A percentile compares a stretch with the other conserved stretches of the same genome.
Evolutionary conservation across 2,797 vertebrate species (phyloP).

Genomic region (Masticophis lateralis): DNA sequence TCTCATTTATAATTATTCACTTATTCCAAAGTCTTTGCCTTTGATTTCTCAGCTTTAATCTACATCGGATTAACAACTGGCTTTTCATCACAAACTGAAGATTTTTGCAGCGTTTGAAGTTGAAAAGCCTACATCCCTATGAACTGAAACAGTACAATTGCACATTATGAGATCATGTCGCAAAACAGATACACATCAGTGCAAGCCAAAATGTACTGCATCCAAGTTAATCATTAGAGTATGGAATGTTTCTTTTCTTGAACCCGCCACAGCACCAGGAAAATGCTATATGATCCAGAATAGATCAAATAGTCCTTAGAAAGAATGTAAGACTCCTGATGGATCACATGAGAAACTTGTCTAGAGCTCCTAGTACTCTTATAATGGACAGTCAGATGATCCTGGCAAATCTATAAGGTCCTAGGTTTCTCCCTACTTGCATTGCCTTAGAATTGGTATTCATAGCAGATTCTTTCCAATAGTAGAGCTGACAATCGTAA

Average conservation of each 20-base stretch:
- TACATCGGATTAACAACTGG: not conserved
- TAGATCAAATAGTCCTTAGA: not conserved
- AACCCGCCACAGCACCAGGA: not conserved
- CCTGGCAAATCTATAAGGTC: not conserved
- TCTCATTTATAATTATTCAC: not conserved
- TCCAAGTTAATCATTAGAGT: conserved; percentile 20
- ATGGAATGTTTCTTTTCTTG: not conserved
- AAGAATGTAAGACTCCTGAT: not conserved
- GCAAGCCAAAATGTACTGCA: conserved; percentile 15
- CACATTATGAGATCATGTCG: conserved; percentile 35
- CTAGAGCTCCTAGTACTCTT: not conserved
- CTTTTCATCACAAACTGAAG: conserved; percentile 2
- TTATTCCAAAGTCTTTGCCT: not conserved
- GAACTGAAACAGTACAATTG: conserved; percentile 22
- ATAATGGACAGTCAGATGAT: not conserved
- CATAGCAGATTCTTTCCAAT: not conserved
- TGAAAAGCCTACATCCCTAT: conserved; percentile 4
- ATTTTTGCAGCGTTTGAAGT: conserved; percentile 21
- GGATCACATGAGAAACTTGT: not conserved
- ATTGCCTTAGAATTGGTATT: not conserved
- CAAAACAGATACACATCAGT: conserved; percentile 18
- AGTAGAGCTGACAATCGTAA: not conserved
- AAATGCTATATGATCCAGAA: not conserved
- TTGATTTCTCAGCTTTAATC: conserved; percentile 9
- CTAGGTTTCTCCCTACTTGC: not conserved